These are phyloP conservation scores for Triplophysa rosa DNA, from an alignment of 2,113 vertebrate species.

Conservation along the genomic window DNA sequence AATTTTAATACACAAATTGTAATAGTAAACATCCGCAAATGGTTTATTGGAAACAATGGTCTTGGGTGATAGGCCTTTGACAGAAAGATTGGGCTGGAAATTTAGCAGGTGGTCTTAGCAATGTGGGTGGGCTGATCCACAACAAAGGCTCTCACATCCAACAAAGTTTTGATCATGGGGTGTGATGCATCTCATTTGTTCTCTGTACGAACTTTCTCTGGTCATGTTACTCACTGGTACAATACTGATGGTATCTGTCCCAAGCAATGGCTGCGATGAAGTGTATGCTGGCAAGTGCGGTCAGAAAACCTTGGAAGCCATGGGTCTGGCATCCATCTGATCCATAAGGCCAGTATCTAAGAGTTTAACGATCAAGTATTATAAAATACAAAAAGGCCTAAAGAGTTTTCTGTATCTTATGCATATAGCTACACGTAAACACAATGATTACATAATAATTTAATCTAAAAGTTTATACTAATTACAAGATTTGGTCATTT, in stretches of 20 bases:
- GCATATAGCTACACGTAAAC: no score
- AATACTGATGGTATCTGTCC: conserved; percentile 92
- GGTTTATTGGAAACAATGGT: neutral
- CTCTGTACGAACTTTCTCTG: neutral
- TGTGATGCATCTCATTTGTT: neutral
- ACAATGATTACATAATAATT: no score
- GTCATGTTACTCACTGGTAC: conserved; percentile 80
- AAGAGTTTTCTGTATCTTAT: no score
- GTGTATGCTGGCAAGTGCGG: conserved; percentile 87
- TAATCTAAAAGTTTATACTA: no score
- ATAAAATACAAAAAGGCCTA: neutral
- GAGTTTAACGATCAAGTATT: neutral
- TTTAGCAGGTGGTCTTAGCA: conserved; percentile 23
- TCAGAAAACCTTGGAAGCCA: conserved; percentile 92
- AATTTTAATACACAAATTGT: neutral
- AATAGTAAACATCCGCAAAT: conserved; percentile 4
- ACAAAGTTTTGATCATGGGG: neutral
- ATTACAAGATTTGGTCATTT: no score
- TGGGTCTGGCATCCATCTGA: conserved; percentile 89
- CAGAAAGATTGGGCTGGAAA: neutral
- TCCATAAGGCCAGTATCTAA: conserved; percentile 92
- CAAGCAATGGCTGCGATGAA: conserved; percentile 88
- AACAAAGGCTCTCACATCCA: conserved; percentile 15
- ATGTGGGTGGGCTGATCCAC: conserved; percentile 21
- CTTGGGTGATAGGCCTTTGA: neutral